These are phyloP conservation scores for Musca vetustissima DNA, from an alignment of 1,140 invertebrate species.

Conservation along the genomic window DNA sequence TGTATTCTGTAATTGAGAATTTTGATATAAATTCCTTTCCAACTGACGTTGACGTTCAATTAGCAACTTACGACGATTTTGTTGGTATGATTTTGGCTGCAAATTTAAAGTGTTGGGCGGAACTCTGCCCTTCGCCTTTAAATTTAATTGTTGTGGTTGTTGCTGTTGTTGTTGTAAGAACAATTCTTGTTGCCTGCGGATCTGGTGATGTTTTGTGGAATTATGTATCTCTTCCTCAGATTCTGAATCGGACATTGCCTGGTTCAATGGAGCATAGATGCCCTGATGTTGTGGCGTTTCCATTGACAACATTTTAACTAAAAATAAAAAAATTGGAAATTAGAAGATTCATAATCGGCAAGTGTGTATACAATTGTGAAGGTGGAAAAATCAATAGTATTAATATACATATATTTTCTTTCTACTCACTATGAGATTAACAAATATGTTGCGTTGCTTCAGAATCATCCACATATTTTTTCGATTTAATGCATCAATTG, in stretches of 20 bases:
- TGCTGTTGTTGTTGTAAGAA: slow-evolving; percentile 37
- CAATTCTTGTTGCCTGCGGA: slow-evolving; percentile 36
- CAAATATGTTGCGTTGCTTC: slow-evolving; percentile 7
- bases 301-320: slow-evolving; percentile 54
- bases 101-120: slow-evolving; percentile 10
- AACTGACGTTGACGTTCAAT: slow-evolving; percentile 3
- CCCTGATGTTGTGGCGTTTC: slow-evolving; percentile 57
- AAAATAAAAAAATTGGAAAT: slow-evolving; percentile 29
- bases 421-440: slow-evolving; percentile 1
- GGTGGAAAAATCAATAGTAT: slow-evolving; percentile 13
- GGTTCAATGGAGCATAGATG: slow-evolving; percentile 69
- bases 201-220: slow-evolving; percentile 38
- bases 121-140: background rate
- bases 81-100: slow-evolving; percentile 6
- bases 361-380: background rate
- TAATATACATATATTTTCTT: background rate
- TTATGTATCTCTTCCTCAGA: slow-evolving; percentile 68
- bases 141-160: slow-evolving; percentile 28
- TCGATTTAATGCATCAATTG: slow-evolving; percentile 25
- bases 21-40: slow-evolving; percentile 12
- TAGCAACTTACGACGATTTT: slow-evolving; percentile 16
- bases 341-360: background rate
- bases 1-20: background rate
- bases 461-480: slow-evolving; percentile 27
- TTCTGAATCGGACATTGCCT: slow-evolving; percentile 73